These are phyloP conservation scores for Crocallis elinguaria DNA, from an alignment of 2,888 invertebrate species.

Conservation along the genomic window DNA sequence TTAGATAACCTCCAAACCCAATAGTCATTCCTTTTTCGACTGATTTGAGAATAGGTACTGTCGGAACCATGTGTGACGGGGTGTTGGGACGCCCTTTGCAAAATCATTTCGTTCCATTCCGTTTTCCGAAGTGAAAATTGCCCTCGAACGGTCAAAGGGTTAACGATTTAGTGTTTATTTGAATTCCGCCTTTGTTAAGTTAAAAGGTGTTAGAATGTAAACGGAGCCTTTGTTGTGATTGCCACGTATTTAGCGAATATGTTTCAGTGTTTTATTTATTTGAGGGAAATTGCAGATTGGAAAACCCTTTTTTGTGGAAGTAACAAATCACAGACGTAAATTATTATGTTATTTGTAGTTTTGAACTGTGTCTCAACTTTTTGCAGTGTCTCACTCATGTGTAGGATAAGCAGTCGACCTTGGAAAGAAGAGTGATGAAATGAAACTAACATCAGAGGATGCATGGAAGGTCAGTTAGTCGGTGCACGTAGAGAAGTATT, in stretches of 20 bases:
- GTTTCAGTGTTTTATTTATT: slow-evolving; percentile 44
- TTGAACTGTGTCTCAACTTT: background rate
- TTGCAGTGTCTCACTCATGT: no score
- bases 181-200: slow-evolving; percentile 82
- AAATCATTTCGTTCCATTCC: slow-evolving; percentile 81
- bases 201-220: slow-evolving; percentile 83
- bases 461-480: no score
- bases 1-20: no score
- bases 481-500: no score
- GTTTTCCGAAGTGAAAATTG: slow-evolving; percentile 82
- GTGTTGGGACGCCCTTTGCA: slow-evolving; percentile 65
- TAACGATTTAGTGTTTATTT: slow-evolving; percentile 83
- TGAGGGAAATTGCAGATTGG: slow-evolving; percentile 10
- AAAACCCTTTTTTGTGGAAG: background rate
- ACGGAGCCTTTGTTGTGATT: slow-evolving; percentile 79
- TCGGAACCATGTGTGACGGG: slow-evolving; percentile 48
- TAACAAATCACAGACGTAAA: background rate
- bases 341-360: no score
- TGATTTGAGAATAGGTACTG: slow-evolving; percentile 46
- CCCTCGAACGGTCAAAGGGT: slow-evolving; percentile 83
- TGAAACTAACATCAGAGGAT: no score
- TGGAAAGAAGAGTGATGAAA: no score
- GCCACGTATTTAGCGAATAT: slow-evolving; percentile 61
- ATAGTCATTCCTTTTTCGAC: slow-evolving; percentile 11
- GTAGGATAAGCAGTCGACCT: no score